Evolutionary conservation across 1,140 invertebrate species (phyloP), one percentile per base, ranked within the genome.

Genomic region (Arion vulgaris): DNA sequence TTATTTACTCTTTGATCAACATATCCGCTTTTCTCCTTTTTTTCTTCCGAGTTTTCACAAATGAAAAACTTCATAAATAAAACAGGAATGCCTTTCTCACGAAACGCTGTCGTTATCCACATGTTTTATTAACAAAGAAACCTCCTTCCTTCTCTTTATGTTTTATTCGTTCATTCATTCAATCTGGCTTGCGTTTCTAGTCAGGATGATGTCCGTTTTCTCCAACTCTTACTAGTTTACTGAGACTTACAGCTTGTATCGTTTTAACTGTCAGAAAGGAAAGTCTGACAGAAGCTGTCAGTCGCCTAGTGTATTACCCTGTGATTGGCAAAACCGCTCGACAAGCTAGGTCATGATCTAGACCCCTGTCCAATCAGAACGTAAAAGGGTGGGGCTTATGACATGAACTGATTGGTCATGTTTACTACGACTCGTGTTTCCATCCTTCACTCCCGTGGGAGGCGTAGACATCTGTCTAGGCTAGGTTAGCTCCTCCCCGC

Each of bases 41-140:
- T 34, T 28, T 28, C 1, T 66, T 2, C 17, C 28, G n/a, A 66
- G 19, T 11, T 66, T 32, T 34, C n/a, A 32, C n/a, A 66, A 66
- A 66, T 28, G 28, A 66, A 66, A 28, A 66, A 66, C n/a, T 66
- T 34, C 62, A 66, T 66, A 66, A 66, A 66, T 66, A 66, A 66
- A 66, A 66, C 28, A 32, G n/a, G n/a, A 32, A n/a, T 66, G 7
- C n/a, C 17, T 66, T 66, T 34, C 28, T 66, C n/a, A 7, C 28
- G n/a, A 32, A 32, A 32, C 1, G 9, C 32, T 28, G 28, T 32
- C 45, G 19, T 53, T 53, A 4, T 26, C 34, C 49, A 26, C 53
- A 57, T 57, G 26, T 57, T 57, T 57, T 57, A 57, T 57, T 57
- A 57, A 57, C 53, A 23, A 57, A 23, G 15, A n/a, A 57, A 32